Base-by-base conservation (phyloP, 1,140 invertebrate species). In the Dysdera silvatica region DNA sequence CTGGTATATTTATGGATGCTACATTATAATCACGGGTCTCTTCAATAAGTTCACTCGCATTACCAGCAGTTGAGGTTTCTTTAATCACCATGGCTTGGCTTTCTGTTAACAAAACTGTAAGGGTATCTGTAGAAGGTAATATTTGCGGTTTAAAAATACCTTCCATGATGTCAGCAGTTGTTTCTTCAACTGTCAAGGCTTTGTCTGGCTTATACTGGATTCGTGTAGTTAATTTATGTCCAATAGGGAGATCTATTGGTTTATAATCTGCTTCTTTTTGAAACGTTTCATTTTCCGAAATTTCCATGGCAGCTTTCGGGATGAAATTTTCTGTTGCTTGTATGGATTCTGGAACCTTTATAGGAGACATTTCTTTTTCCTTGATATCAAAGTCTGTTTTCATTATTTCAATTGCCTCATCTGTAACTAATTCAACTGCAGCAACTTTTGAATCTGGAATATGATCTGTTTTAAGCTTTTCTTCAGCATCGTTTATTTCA, bases 211-310 rank as follows among this genome's bases (percentile, higher is more conserved):
- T 63, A 29, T 40, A 56, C 24, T 63, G 52, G 8, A 84, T 57
- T 6, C 66, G 70, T 10, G 81, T 47, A 47, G 77, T 72, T 14
- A 82, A 82, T 14, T 63, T 61, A 69, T 68, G 78, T 80, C 14
- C 68, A 31, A 77, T 73, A 3, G 79, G 77, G 68, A 73, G 68
- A 23, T 37, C 33, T 23, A 33, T n/a, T 32, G 60, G 53, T 35
- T 49, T 63, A 41, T 65, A 60, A 24, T 45, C 49, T 16, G 24
- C 61, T 48, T 60, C 68, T 40, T 69, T 52, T 14, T 18, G 33
- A 10, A 29, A 49, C 12, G 51, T 14, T 40, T 65, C 58, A 52
- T 51, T 55, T 28, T 61, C 31, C 16, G 20, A 57, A 10, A 68
- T 45, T 47, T 51, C n/a, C 4, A 62, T 14, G 18, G 49, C 45